A percentile compares a stretch with the other conserved stretches of the same genome.
These are phyloP conservation scores for Poecile atricapillus DNA, from an alignment of 2,113 vertebrate species.

Conservation along the genomic window DNA sequence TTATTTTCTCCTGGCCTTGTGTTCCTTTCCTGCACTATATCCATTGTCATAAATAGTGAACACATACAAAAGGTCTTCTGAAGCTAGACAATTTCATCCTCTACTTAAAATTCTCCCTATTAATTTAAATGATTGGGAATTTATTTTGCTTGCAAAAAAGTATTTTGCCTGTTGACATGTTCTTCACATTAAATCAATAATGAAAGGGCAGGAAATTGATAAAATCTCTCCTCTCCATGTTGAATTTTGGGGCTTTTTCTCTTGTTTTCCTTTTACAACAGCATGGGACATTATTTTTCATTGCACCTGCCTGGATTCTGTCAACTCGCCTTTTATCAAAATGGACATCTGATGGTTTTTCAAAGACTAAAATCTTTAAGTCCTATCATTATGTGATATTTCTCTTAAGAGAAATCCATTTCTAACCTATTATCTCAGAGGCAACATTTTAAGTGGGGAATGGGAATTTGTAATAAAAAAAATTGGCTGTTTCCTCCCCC, in stretches of 20 bases:
- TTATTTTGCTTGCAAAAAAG: neutral
- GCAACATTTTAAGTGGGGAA: neutral
- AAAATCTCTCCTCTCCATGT: neutral
- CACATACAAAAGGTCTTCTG: neutral
- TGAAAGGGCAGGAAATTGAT: neutral
- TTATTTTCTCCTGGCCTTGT: neutral
- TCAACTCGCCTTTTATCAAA: neutral
- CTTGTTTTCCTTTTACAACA: neutral
- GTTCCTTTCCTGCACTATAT: neutral
- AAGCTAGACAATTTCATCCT: neutral
- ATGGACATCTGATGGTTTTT: neutral
- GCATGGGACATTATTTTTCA: neutral
- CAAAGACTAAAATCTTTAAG: neutral
- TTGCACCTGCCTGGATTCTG: neutral
- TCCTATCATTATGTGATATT: neutral
- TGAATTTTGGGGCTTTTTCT: neutral
- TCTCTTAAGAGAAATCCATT: neutral
- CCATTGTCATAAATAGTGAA: neutral
- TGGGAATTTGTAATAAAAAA: neutral
- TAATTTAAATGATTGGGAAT: neutral
- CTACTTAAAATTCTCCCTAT: neutral
- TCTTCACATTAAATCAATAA: neutral
- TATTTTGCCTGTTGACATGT: neutral
- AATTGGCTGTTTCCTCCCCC: neutral
- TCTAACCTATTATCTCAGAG: neutral